Percentiles rank a stretch among this genome's conserved stretches.
Conservation (phyloP, 2,797 vertebrate genomes). For the Urophycis tenuis region DNA sequence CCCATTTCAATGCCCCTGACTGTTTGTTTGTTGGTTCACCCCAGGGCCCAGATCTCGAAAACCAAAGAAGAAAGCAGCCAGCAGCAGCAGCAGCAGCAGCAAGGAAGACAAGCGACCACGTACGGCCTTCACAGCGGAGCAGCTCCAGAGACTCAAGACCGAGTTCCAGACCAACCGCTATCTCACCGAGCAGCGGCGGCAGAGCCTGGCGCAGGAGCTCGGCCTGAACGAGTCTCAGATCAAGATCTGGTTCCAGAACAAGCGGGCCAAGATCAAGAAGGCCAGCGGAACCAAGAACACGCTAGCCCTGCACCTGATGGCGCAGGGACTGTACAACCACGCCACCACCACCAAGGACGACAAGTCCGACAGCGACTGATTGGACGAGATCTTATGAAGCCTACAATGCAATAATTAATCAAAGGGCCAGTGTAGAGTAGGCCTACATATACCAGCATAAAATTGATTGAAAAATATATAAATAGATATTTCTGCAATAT, state of each 20-base stretch:
- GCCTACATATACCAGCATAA: conserved; percentile 90
- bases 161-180: conserved; percentile 92
- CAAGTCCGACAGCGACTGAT: conserved; percentile 90
- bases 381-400: conserved; percentile 48
- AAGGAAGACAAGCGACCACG: conserved; percentile 93
- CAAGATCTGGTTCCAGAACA: conserved; percentile 98
- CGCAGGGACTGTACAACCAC: conserved; percentile 94
- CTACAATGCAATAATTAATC: conserved; percentile 93
- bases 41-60: conserved; percentile 93
- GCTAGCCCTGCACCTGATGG: conserved; percentile 90
- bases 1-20: not conserved
- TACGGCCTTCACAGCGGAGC: conserved; percentile 91
- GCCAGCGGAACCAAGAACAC: conserved; percentile 81
- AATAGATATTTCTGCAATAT: conserved; percentile 89
- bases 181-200: conserved; percentile 88
- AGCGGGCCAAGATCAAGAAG: conserved; percentile 94
- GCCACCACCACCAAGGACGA: conserved; percentile 88
- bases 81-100: conserved; percentile 58
- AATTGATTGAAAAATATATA: conserved; percentile 74
- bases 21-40: conserved; percentile 13
- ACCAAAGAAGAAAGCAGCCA: conserved; percentile 89
- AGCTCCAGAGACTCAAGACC: conserved; percentile 88
- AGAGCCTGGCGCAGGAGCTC: conserved; percentile 87
- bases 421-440: conserved; percentile 88
- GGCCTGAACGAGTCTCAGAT: conserved; percentile 93